Percentiles rank a stretch among this genome's conserved stretches.
These are phyloP conservation scores for Micoletzkya japonica DNA, from an alignment of 2,888 invertebrate species.

Conservation along the genomic window DNA sequence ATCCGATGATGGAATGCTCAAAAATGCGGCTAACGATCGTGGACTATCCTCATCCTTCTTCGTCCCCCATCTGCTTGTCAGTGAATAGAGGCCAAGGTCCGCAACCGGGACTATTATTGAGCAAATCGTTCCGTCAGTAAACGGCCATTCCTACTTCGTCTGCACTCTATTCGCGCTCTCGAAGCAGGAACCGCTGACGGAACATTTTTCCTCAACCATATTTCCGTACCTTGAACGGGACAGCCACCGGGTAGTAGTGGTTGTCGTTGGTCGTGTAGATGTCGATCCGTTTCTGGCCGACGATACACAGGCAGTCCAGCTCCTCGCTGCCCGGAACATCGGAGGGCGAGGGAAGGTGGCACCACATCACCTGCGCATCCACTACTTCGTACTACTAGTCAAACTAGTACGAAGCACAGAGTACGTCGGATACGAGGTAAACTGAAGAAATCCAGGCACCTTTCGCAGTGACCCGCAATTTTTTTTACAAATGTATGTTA, in stretches of 20 bases:
- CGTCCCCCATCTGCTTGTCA: too few species aligned
- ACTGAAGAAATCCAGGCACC: neutral
- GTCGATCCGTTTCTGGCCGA: slow-evolving; percentile 39
- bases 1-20: neutral
- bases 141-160: too few species aligned
- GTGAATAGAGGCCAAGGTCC: too few species aligned
- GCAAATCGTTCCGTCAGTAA: too few species aligned
- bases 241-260: slow-evolving; percentile 38
- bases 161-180: too few species aligned
- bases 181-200: neutral
- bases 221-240: slow-evolving; percentile 44
- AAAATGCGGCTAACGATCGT: too few species aligned
- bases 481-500: too few species aligned
- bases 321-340: neutral
- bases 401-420: neutral
- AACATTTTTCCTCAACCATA: neutral
- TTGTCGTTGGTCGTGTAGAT: slow-evolving; percentile 34
- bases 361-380: slow-evolving; percentile 22
- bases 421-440: neutral
- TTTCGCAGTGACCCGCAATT: too few species aligned
- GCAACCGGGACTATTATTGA: too few species aligned
- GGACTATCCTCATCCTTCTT: too few species aligned
- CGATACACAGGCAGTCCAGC: slow-evolving; percentile 38
- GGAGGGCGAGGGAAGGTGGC: slow-evolving; percentile 8
- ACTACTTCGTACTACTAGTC: too few species aligned